These are phyloP conservation scores for Amblyopsis rosae DNA, from an alignment of 2,113 vertebrate species.

Conservation along the genomic window DNA sequence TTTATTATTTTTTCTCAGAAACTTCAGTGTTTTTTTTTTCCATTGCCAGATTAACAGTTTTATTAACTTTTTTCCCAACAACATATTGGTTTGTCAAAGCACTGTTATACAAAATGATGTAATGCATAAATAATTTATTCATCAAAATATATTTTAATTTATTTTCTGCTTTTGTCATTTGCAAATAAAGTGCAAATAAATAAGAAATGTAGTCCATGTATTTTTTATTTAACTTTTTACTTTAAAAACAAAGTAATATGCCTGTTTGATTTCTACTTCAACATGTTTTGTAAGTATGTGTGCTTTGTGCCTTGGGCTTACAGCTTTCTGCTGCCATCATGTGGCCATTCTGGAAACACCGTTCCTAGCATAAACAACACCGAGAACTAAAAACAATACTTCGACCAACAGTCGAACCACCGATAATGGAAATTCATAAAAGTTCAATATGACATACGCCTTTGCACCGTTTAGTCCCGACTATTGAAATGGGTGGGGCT, in stretches of 20 bases:
- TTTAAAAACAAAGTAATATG: too few relatives aligned
- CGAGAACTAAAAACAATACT: too few relatives aligned
- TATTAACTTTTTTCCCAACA: slow-evolving; percentile 29
- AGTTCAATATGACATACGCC: background rate
- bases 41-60: background rate
- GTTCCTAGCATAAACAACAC: too few relatives aligned
- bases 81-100: slow-evolving; percentile 37
- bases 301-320: too few relatives aligned
- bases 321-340: too few relatives aligned
- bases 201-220: background rate
- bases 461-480: too few relatives aligned
- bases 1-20: background rate
- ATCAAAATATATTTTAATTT: slow-evolving; percentile 65
- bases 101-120: slow-evolving; percentile 37
- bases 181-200: slow-evolving; percentile 60
- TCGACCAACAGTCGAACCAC: too few relatives aligned
- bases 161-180: slow-evolving; percentile 51
- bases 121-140: slow-evolving; percentile 56
- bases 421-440: background rate
- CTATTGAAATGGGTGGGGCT: too few relatives aligned
- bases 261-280: background rate
- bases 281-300: background rate
- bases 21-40: slow-evolving; percentile 8
- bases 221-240: background rate
- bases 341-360: too few relatives aligned